These are phyloP conservation scores for Lepeophtheirus nordmannii DNA, from an alignment of 2,888 invertebrate genomes.

Conservation along the genomic window DNA sequence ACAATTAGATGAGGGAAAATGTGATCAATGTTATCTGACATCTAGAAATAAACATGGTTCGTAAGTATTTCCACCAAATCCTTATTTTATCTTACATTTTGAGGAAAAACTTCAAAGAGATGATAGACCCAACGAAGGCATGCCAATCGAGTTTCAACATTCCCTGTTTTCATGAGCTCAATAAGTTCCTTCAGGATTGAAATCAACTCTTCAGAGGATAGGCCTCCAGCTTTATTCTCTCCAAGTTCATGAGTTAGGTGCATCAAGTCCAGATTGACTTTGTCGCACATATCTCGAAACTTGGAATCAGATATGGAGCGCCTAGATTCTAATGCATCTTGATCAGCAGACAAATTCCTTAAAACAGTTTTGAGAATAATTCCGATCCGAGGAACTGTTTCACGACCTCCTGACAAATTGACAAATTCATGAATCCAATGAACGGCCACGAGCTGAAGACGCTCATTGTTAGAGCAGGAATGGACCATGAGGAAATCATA, in stretches of 20 bases:
- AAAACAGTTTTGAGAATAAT: neutral
- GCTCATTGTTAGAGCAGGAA: neutral
- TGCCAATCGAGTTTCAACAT: neutral
- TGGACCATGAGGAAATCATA: neutral
- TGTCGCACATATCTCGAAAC: slow-evolving; percentile 5
- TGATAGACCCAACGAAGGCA: neutral
- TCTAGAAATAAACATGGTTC: neutral
- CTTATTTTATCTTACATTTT: neutral
- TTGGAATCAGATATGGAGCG: neutral
- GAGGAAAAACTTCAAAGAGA: slow-evolving; percentile 3
- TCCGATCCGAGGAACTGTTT: neutral
- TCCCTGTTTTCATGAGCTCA: neutral
- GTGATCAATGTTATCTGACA: neutral
- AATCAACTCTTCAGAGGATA: neutral
- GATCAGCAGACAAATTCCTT: neutral
- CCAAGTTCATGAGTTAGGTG: slow-evolving; percentile 5
- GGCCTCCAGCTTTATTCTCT: neutral
- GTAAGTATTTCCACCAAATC: neutral
- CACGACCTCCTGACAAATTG: neutral
- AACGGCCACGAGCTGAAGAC: neutral
- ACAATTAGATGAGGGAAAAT: neutral
- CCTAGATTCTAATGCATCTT: neutral
- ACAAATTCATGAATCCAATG: neutral
- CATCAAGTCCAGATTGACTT: slow-evolving; percentile 5
- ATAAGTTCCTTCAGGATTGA: neutral